phyloP scores from a whole-genome alignment of 1,140 invertebrate species.

The Euborellia annulipes region DNA sequence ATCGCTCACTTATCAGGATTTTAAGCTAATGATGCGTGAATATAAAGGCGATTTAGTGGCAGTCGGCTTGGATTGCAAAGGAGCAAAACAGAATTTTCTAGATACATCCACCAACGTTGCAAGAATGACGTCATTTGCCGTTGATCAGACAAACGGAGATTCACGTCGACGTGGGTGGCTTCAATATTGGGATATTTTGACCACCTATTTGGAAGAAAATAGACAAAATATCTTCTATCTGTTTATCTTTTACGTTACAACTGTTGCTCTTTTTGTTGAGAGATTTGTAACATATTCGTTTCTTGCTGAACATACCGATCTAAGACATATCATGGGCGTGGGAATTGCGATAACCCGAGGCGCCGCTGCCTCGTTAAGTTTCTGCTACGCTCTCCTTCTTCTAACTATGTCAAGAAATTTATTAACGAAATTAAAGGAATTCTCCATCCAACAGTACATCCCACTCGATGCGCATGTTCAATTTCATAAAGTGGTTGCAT shows the following conservation, averaged over 20 bases:
- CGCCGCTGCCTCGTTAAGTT: conserved; percentile 88
- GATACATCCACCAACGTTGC: conserved; percentile 89
- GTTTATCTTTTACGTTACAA: conserved; percentile 92
- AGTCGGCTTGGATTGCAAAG: conserved; percentile 92
- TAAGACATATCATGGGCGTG: conserved; percentile 94
- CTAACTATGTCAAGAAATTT: conserved; percentile 96
- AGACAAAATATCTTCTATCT: conserved; percentile 98
- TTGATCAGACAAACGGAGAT: conserved; percentile 28
- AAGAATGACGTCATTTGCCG: conserved; percentile 22
- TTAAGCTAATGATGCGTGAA: conserved; percentile 91
- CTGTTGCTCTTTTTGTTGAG: conserved; percentile 86
- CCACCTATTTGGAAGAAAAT: conserved; percentile 92
- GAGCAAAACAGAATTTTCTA: conserved; percentile 87
- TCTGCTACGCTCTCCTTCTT: conserved; percentile 86
- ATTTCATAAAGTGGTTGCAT: conserved; percentile 97
- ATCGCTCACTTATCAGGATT: conserved; percentile 85
- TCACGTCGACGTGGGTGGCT: conserved; percentile 51
- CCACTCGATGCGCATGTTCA: conserved; percentile 95
- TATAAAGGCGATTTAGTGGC: conserved; percentile 93
- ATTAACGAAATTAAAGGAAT: conserved; percentile 91
- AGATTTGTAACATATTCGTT: conserved; percentile 88
- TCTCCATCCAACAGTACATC: conserved; percentile 93
- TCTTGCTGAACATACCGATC: conserved; percentile 90
- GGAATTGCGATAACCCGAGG: conserved; percentile 95
- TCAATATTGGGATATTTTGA: conserved; percentile 67